These are phyloP conservation scores for Accipiter virgatus DNA, from an alignment of 2,113 vertebrate species.

Conservation along the genomic window DNA sequence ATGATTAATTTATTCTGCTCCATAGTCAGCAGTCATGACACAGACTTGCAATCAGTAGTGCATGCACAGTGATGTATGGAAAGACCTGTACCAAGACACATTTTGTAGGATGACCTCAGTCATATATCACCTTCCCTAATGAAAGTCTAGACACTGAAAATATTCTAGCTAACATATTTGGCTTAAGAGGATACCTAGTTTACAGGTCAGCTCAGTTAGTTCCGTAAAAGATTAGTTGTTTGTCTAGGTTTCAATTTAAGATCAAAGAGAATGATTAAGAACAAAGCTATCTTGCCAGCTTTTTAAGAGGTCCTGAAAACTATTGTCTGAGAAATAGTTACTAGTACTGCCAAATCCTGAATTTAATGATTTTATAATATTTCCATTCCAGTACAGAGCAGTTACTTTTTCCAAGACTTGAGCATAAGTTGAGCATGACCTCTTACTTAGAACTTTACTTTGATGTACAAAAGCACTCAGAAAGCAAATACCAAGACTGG, in stretches of 20 bases:
- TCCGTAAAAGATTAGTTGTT: not conserved
- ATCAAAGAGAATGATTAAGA: not conserved
- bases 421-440: not conserved
- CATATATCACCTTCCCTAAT: not conserved
- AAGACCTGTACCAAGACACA: not conserved
- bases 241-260: not conserved
- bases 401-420: not conserved
- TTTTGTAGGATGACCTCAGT: not conserved
- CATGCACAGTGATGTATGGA: not conserved
- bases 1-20: constrained; percentile 7
- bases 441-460: not conserved
- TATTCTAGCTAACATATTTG: not conserved
- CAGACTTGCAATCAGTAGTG: not conserved
- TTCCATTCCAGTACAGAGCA: not conserved
- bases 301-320: not conserved
- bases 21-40: not conserved
- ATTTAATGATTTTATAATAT: not conserved
- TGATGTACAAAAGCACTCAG: not conserved
- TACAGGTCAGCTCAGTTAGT: not conserved
- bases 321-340: not conserved
- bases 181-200: not conserved
- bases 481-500: not conserved
- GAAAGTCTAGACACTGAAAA: not conserved
- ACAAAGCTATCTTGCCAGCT: not conserved
- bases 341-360: not conserved